Conservation (phyloP, 1,140 invertebrate species). For the Maniola jurtina region DNA sequence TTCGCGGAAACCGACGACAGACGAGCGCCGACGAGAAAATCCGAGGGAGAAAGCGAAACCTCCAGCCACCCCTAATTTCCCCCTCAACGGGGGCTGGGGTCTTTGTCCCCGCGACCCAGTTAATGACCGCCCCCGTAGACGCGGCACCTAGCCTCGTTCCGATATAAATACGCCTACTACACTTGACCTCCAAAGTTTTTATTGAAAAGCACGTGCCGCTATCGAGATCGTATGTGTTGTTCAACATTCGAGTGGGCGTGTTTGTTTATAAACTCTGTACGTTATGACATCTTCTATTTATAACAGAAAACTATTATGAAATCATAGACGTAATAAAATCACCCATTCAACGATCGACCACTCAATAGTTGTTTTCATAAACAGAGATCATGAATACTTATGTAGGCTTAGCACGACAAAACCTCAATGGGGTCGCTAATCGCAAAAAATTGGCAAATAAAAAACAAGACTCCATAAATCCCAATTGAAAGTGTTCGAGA, state of each 20-base stretch:
- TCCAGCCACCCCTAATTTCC: slow-evolving; percentile 37
- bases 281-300: slow-evolving; percentile 42
- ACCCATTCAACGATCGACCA: not conserved
- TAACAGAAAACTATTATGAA: slow-evolving; percentile 24
- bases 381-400: no score
- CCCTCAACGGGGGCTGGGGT: slow-evolving; percentile 39
- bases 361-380: no score
- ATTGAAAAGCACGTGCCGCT: slow-evolving; percentile 72
- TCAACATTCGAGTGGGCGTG: slow-evolving; percentile 40
- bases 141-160: slow-evolving; percentile 68
- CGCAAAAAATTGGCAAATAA: slow-evolving; percentile 4
- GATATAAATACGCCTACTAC: slow-evolving; percentile 78
- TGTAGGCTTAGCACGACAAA: no score
- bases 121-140: slow-evolving; percentile 76
- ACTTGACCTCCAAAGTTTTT: slow-evolving; percentile 79
- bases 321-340: not conserved
- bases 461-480: slow-evolving; percentile 15
- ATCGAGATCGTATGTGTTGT: slow-evolving; percentile 65
- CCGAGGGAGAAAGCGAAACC: slow-evolving; percentile 60
- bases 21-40: slow-evolving; percentile 31
- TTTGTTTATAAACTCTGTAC: slow-evolving; percentile 26
- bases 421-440: not conserved
- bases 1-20: slow-evolving; percentile 45
- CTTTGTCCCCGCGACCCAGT: slow-evolving; percentile 76
- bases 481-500: slow-evolving; percentile 21